Percentiles rank a stretch among this genome's conserved stretches.
Conservation (phyloP, 2,113 vertebrate genomes). For the Calonectris borealis region DNA sequence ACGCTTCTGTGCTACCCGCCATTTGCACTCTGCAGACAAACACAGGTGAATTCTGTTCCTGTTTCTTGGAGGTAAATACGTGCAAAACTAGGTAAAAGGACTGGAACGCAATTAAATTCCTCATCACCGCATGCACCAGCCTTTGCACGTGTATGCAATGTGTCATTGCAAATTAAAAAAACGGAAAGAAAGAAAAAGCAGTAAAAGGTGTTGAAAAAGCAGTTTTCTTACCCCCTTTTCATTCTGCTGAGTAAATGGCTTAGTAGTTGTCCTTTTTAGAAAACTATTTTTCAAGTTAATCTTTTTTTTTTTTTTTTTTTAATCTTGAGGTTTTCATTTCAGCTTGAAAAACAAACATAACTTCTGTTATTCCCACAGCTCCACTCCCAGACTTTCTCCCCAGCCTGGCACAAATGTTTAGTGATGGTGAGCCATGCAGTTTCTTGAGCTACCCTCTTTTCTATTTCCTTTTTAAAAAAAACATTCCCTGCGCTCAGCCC, state of each 20-base stretch:
- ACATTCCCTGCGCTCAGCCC: background rate
- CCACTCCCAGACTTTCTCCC: background rate
- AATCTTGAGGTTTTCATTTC: background rate
- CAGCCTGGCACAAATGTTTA: background rate
- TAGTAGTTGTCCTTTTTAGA: background rate
- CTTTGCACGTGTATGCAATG: background rate
- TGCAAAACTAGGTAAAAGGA: background rate
- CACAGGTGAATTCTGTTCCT: background rate
- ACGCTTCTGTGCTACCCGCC: rapidly evolving
- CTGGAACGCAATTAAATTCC: background rate
- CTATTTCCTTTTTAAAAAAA: background rate
- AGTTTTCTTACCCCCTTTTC: background rate
- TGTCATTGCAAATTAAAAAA: background rate
- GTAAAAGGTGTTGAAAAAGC: background rate
- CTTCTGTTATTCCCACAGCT: background rate
- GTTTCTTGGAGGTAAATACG: background rate
- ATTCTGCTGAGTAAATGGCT: background rate
- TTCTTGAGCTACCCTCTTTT: background rate
- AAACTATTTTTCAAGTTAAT: background rate
- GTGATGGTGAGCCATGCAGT: background rate
- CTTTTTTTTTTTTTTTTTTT: background rate
- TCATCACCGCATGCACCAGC: background rate
- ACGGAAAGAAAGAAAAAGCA: background rate
- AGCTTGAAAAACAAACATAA: background rate
- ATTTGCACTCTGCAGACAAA: background rate